Evolutionary conservation across 2,113 vertebrate genomes (phyloP).

Genomic region (Ailuropoda melanoleuca): DNA sequence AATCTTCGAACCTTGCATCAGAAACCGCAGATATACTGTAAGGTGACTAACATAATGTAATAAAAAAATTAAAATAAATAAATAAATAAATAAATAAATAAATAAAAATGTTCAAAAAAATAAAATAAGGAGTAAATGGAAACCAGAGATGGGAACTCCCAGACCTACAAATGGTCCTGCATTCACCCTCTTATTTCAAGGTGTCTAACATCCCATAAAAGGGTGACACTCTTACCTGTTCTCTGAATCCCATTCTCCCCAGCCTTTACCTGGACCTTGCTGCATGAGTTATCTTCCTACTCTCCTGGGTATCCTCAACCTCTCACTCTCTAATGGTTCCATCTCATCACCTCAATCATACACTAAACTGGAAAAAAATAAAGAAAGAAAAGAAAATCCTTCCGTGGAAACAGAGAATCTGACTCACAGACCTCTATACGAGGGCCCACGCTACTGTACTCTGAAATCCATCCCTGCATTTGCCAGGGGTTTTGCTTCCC

Average conservation of each 20-base stretch:
- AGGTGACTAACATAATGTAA: no score
- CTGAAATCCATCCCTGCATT: background rate
- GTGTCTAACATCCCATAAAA: background rate
- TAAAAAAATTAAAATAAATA: no score
- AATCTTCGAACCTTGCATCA: no score
- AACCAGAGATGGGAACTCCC: background rate
- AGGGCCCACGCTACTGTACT: background rate
- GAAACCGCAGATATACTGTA: no score
- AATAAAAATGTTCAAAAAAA: no score
- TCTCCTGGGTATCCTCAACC: background rate
- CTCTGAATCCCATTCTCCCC: background rate
- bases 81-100: no score
- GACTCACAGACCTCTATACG: background rate
- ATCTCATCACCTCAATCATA: background rate
- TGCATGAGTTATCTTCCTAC: background rate
- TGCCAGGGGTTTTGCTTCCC: background rate
- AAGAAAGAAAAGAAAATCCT: background rate
- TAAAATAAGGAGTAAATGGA: slow-evolving; percentile 23
- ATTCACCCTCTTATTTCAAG: background rate
- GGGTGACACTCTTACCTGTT: background rate
- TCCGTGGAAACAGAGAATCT: background rate
- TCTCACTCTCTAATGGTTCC: background rate
- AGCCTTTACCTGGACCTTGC: background rate
- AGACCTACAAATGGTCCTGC: background rate
- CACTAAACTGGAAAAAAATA: background rate